Conservation (phyloP, 2,797 vertebrate genomes). For the Siniperca scherzeri region DNA sequence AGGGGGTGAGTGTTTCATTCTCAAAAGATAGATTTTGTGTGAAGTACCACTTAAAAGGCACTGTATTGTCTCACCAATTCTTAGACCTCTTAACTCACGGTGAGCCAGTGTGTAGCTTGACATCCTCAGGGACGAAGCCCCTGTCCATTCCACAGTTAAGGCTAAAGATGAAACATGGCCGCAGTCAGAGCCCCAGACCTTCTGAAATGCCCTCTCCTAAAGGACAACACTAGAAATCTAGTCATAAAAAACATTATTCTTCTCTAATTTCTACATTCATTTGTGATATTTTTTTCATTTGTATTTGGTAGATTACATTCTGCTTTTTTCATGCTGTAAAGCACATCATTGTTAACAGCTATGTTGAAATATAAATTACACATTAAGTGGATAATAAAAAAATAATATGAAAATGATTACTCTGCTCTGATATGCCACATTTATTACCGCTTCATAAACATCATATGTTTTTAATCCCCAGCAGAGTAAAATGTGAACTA, state of each 20-base stretch:
- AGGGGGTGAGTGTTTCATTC: neutral
- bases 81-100: constrained; percentile 22
- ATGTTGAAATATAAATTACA: neutral
- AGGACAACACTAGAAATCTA: neutral
- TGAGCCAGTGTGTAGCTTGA: neutral
- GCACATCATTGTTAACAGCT: neutral
- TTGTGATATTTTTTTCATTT: neutral
- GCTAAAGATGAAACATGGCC: constrained; percentile 30
- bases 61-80: constrained; percentile 10
- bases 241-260: neutral
- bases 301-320: neutral
- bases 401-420: neutral
- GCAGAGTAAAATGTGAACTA: constrained; percentile 2
- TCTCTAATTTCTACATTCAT: neutral
- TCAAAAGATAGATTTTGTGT: constrained; percentile 13
- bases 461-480: constrained; percentile 21
- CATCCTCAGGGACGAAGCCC: constrained; percentile 6
- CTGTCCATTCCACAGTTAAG: constrained; percentile 28
- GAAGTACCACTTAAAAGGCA: constrained; percentile 12
- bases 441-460: neutral
- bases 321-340: neutral
- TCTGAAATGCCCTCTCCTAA: neutral
- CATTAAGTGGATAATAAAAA: neutral
- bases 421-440: constrained; percentile 1
- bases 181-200: constrained; percentile 8